Base-by-base conservation (phyloP, 2,797 vertebrate species). In the Chelon auratus region DNA sequence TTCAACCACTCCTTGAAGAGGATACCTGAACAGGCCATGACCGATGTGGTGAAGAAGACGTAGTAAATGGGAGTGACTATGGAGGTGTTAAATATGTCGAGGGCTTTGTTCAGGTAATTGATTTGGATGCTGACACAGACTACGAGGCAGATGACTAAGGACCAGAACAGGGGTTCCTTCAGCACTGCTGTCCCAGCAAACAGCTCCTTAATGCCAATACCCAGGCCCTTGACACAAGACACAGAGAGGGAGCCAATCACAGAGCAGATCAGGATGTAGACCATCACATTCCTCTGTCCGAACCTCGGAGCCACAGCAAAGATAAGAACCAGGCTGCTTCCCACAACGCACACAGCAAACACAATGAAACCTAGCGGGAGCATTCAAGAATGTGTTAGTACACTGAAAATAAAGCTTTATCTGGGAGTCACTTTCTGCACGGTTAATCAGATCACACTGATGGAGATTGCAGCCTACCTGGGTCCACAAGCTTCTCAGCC, bases 1-100 rank as follows among this genome's bases (percentile, higher is more conserved):
- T 92, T 84, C 70, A 96, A 81, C 95, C 95, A 96, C 80, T 97
- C 95, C 70, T 96, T 96, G 84, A 97, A 97, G 55, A 96, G 93
- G 76, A 97, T 96, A 52, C 94, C 95, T 0, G 96, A 97, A 86
- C 95, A 97, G 30, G 56, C 92, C 94, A 96, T 96, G 62, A 97
- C 94, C 0, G 95, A 94, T 0, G 93, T 95, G 80, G 94, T 96
- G 90, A 96, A 97, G 85, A 97, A 94, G 82, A 96, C 95, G 0
- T 97, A 96, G 83, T 96, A 96, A 77, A 95, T 88, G 4, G 95
- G 95, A 0, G 95, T 96, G 72, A 97, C 93, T 43, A 95, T 84
- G 0, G 95, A 97, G 0, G 94, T 95, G 85, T 92, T 95, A 84
- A 94, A 97, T 81, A 96, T 95, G 87, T 95, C 95, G 60, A 97